A percentile compares a stretch with the other conserved stretches of the same genome.
These are phyloP conservation scores for Mirounga angustirostris DNA, from an alignment of 2,113 vertebrate species.

Conservation along the genomic window DNA sequence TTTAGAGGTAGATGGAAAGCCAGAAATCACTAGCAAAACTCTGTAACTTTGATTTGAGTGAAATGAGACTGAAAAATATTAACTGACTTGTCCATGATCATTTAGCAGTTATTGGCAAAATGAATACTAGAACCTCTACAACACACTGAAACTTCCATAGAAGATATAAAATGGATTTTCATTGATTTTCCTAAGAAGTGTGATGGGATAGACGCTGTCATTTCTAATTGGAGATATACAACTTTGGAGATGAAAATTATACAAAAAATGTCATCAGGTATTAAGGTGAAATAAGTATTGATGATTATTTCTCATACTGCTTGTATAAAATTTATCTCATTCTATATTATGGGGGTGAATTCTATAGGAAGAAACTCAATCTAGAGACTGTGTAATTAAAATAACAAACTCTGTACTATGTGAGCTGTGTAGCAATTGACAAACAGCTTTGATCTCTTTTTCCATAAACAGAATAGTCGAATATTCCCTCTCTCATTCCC, in stretches of 20 bases:
- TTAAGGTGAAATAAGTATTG: background rate
- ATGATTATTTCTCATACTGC: background rate
- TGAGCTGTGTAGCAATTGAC: background rate
- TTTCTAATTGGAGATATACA: background rate
- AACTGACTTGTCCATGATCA: background rate
- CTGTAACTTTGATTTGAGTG: background rate
- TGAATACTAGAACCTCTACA: background rate
- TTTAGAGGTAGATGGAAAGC: background rate
- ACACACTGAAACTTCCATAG: background rate
- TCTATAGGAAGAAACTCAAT: background rate
- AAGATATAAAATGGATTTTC: constrained; percentile 13
- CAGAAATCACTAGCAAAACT: background rate
- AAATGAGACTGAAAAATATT: background rate
- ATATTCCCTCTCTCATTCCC: background rate
- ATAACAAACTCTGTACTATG: background rate
- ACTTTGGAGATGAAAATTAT: background rate
- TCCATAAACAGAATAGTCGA: background rate
- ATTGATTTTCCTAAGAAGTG: constrained; percentile 18
- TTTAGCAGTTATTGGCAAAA: background rate
- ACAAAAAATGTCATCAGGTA: background rate
- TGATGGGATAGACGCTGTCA: background rate
- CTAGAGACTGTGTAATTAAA: background rate
- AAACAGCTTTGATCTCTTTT: background rate
- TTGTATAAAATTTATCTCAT: background rate
- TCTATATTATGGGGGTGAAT: background rate